These are phyloP conservation scores for Nyctibius grandis DNA, from an alignment of 2,797 vertebrate genomes.

Conservation along the genomic window DNA sequence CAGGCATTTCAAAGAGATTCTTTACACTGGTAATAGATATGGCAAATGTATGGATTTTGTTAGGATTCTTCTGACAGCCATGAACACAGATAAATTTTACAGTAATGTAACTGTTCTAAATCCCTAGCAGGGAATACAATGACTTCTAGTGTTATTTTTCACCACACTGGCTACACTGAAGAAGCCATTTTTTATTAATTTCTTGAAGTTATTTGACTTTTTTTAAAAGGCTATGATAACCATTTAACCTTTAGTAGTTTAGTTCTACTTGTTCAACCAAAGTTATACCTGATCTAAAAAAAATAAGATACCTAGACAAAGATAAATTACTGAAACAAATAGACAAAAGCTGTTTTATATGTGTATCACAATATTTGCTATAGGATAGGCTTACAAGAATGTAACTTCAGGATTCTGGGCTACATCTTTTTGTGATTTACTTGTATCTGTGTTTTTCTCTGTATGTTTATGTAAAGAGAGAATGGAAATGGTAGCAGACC, in stretches of 20 bases:
- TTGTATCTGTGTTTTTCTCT: not conserved
- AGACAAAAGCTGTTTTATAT: not conserved
- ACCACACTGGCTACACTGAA: constrained; percentile 32
- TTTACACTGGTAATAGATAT: constrained; percentile 72
- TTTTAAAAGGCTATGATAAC: not conserved
- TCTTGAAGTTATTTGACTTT: constrained; percentile 57
- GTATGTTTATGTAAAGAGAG: not conserved
- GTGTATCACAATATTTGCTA: not conserved
- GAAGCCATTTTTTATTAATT: constrained; percentile 67
- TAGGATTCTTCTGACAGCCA: constrained; percentile 76
- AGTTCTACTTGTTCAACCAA: constrained; percentile 35
- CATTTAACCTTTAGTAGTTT: constrained; percentile 67
- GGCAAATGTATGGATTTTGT: constrained; percentile 69
- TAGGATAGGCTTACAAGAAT: not conserved
- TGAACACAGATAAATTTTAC: constrained; percentile 70
- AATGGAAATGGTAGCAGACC: not conserved
- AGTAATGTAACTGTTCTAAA: constrained; percentile 69
- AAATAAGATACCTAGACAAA: not conserved
- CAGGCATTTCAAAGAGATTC: constrained; percentile 72
- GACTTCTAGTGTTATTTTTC: constrained; percentile 68
- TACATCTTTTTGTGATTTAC: not conserved
- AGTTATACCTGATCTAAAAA: not conserved
- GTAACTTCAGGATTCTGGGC: not conserved
- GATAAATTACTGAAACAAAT: not conserved
- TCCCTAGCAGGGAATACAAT: constrained; percentile 57